Evolutionary conservation across 2,888 invertebrate species (phyloP).

Genomic region (Drosophila affinis): DNA sequence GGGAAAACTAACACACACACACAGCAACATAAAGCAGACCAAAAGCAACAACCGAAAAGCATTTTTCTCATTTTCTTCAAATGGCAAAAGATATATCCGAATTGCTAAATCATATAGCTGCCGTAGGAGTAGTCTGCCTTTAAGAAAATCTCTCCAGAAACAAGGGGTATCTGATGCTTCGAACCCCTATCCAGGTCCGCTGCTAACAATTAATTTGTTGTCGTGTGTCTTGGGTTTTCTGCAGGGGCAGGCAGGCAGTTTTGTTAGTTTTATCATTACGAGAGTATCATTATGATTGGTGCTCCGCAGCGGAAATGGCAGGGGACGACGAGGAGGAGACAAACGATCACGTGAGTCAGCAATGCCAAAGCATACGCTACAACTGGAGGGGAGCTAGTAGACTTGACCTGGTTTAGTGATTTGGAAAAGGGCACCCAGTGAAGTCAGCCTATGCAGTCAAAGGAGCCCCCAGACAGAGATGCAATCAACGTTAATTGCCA

Average conservation of each 20-base stretch:
- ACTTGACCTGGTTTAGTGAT: slow-evolving; percentile 60
- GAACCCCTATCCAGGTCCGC: slow-evolving; percentile 9
- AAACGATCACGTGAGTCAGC: slow-evolving; percentile 44
- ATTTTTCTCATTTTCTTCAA: slow-evolving; percentile 18
- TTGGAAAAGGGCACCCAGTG: slow-evolving; percentile 44
- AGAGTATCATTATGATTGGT: slow-evolving; percentile 20
- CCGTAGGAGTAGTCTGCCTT: neutral
- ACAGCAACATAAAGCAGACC: neutral
- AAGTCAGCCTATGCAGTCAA: slow-evolving; percentile 15
- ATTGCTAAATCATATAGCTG: neutral
- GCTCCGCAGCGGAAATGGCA: slow-evolving; percentile 28
- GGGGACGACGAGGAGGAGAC: slow-evolving; percentile 19
- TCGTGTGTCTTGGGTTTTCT: slow-evolving; percentile 17
- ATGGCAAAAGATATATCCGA: neutral
- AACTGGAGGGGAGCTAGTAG: neutral
- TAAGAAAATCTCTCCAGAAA: neutral
- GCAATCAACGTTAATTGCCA: slow-evolving; percentile 24
- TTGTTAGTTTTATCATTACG: slow-evolving; percentile 43
- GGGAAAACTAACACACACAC: slow-evolving; percentile 17
- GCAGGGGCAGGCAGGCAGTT: slow-evolving; percentile 28
- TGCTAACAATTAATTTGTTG: slow-evolving; percentile 64
- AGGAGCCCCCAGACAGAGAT: slow-evolving; percentile 8
- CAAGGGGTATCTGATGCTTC: neutral
- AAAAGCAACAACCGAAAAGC: slow-evolving; percentile 8
- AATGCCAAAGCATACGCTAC: neutral